Evolutionary conservation across 2,888 invertebrate genomes (phyloP), one percentile per base, ranked within the genome.

Genomic region (Torymus texanus): DNA sequence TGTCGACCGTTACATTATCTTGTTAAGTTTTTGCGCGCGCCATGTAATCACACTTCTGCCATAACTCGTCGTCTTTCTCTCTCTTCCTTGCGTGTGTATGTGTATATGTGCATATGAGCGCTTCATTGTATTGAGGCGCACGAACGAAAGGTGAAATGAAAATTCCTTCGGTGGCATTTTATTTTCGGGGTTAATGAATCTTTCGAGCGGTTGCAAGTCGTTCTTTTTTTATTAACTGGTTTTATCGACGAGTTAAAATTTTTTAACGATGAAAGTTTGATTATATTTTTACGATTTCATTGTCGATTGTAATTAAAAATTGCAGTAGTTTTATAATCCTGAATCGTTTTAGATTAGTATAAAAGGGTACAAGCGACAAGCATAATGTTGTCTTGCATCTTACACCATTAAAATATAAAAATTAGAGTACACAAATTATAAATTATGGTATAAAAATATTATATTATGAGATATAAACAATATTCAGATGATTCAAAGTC

Each of bases 11-110:
- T 83, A 82, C 84, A 85, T 86, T 87, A 85, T 85, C 86, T 87
- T 85, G 87, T 86, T 87, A 87, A 86, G 86, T 87, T 88, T 87
- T 87, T 87, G 85, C 85, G 76, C 84, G 84, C 71, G 24, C 83
- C 83, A 82, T 84, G 85, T 86, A 87, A 88, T 88, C 87, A 87
- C 86, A 85, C 65, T 85, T 83, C 84, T 83, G 84, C 84, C 85
- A 84, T 85, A 86, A 85, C 86, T 85, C 85, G 84, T 84, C 81
- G 79, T 41, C 41, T 41, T 3, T 29, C 29, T 29, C 3, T 29
- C 29, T 29, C 29, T 29, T 3, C 8, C 3, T 29, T 8, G 84
- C 82, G 78, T 83, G 84, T 83, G 84, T 85, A 83, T 21, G 13
- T n/a, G 8, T n/a, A 29, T 56, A 10, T 66, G 18, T 10, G 12